Evolutionary conservation across 2,113 vertebrate species (phyloP), one percentile per base, ranked within the genome.

Genomic region (Elephas maximus): DNA sequence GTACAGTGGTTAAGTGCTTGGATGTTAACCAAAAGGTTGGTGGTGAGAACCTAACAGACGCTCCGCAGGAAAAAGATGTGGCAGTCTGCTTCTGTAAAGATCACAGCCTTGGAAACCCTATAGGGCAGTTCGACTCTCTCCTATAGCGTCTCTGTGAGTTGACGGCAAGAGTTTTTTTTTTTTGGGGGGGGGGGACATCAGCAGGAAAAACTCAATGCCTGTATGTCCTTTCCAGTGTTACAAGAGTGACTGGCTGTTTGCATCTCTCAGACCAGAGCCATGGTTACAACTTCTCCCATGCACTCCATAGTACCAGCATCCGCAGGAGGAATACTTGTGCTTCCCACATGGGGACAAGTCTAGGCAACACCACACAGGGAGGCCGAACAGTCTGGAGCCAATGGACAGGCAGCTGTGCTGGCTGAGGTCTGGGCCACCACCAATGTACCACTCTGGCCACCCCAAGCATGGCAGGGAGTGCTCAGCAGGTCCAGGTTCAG

Each of bases 201-300:
- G 2, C 11, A 10, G 8, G 30, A 45, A 9, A 65, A 17, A 9
- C 5, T 9, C 1, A 0, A 10, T 2, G 23, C 23, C 10, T 14
- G 15, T 33, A 3, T 20, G 8, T 9, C 18, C 21, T 48, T 6
- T 21, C 67, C 0, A 0, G 8, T 14, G 84, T 6, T 2, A 65
- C 5, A 6, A 23, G 28, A 30, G 28, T 18, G 6, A n/a, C 12
- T 0, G 6, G 26, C 24, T 24, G 7, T 24, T 33, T 20, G 63
- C 51, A 2, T 33, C 24, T 26, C 30, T 62, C 21, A 2, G 41
- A n/a, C n/a, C 21, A 11, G 0, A 2, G 44, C 73, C 7, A 1
- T 9, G 0, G 24, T 12, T 2, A 53, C 41, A 21, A 1, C 3
- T 6, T 14, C 45, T 30, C 33, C 23, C 15, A 0, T 24, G 24